These are phyloP conservation scores for Bombus waltoni DNA, from an alignment of 1,140 invertebrate genomes.

Conservation along the genomic window DNA sequence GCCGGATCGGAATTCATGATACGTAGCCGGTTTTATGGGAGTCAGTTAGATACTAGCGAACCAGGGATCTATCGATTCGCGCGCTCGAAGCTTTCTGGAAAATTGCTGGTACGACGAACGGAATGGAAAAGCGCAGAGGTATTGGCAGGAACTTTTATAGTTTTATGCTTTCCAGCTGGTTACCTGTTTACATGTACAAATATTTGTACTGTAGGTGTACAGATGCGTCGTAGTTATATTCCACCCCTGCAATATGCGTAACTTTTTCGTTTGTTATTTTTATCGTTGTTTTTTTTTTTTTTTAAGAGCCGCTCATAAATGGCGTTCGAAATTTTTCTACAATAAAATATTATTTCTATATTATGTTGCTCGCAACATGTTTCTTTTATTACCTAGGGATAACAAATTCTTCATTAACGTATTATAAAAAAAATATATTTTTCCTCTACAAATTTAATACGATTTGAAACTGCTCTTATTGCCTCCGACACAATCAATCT, in stretches of 20 bases:
- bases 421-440: background rate
- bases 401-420: background rate
- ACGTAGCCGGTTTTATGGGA: conserved; percentile 4
- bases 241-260: too few relatives aligned
- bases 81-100: conserved; percentile 12
- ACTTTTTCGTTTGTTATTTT: background rate
- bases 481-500: fast-evolving
- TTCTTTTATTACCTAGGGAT: background rate
- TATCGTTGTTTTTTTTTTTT: background rate
- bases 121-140: background rate
- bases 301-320: background rate
- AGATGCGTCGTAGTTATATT: background rate
- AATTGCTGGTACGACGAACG: background rate
- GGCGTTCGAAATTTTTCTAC: background rate
- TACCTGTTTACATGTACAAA: background rate
- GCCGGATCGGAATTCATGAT: conserved; percentile 38
- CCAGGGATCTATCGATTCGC: conserved; percentile 22
- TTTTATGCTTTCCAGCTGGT: conserved; percentile 1
- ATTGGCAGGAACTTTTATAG: background rate
- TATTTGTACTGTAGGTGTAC: background rate
- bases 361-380: background rate
- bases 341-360: background rate
- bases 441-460: background rate
- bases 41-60: background rate
- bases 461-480: background rate